Conservation (phyloP, 2,797 vertebrate genomes). For the Pogoniulus pusillus region DNA sequence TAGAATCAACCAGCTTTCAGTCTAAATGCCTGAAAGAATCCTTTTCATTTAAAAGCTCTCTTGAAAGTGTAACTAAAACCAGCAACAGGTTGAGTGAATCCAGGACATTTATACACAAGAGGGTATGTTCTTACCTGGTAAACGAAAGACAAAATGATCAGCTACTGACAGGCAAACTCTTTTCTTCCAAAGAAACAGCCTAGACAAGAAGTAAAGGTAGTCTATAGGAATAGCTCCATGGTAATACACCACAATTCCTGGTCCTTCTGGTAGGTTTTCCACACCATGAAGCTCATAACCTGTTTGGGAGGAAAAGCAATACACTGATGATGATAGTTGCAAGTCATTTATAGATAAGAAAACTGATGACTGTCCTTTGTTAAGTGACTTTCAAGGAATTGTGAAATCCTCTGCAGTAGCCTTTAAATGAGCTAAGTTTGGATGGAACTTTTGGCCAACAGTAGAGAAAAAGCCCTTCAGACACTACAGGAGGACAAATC, state of each 20-base stretch:
- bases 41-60: neutral
- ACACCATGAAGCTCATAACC: conserved; percentile 95
- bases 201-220: conserved; percentile 94
- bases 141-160: conserved; percentile 92
- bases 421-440: neutral
- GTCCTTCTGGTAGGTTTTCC: conserved; percentile 92
- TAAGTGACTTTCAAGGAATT: neutral
- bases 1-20: neutral
- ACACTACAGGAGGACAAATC: neutral
- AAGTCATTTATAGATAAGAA: neutral
- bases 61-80: neutral
- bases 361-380: neutral
- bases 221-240: conserved; percentile 95
- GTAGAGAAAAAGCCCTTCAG: neutral
- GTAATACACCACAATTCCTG: conserved; percentile 94
- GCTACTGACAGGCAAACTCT: conserved; percentile 91
- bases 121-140: conserved; percentile 84
- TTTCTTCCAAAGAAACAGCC: conserved; percentile 89
- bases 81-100: neutral
- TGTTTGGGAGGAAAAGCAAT: conserved; percentile 70
- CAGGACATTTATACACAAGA: neutral
- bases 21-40: neutral
- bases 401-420: neutral
- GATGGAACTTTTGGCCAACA: neutral
- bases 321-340: neutral